A percentile compares a stretch with the other conserved stretches of the same genome.
Evolutionary conservation across 2,888 invertebrate genomes (phyloP).

Genomic region (Apodemia mormo): DNA sequence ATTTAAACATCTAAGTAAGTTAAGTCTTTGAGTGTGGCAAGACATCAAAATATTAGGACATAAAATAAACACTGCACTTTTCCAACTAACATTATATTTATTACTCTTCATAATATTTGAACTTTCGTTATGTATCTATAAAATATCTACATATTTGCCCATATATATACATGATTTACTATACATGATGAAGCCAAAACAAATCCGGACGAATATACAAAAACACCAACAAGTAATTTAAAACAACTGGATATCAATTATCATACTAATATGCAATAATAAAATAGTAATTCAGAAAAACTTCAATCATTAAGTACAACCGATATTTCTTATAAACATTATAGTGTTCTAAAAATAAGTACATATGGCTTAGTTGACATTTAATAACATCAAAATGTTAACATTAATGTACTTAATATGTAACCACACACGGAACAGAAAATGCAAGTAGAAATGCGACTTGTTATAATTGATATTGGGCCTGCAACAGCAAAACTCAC

Average conservation of each 20-base stretch:
- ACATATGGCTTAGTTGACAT: constrained; percentile 39
- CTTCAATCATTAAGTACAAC: constrained; percentile 67
- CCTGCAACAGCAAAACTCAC: too few species aligned
- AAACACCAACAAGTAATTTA: constrained; percentile 15
- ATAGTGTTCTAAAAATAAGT: constrained; percentile 45
- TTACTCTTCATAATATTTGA: constrained; percentile 78
- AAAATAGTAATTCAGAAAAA: constrained; percentile 56
- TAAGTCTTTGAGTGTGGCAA: too few species aligned
- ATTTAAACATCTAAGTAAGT: too few species aligned
- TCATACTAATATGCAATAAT: neutral
- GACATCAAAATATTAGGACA: too few species aligned
- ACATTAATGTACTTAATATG: constrained; percentile 9
- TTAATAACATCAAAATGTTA: constrained; percentile 10
- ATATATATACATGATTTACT: constrained; percentile 68
- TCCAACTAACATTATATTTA: constrained; percentile 79
- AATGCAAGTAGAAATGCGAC: neutral
- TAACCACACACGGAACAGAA: neutral
- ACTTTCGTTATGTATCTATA: constrained; percentile 68
- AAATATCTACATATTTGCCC: constrained; percentile 76
- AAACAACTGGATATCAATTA: constrained; percentile 17
- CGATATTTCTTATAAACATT: constrained; percentile 39
- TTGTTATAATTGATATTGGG: neutral
- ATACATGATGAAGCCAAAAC: constrained; percentile 9
- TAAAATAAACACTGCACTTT: constrained; percentile 41
- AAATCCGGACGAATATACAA: constrained; percentile 8